Conservation (phyloP, 2,113 vertebrate species). For the Otocyon megalotis region DNA sequence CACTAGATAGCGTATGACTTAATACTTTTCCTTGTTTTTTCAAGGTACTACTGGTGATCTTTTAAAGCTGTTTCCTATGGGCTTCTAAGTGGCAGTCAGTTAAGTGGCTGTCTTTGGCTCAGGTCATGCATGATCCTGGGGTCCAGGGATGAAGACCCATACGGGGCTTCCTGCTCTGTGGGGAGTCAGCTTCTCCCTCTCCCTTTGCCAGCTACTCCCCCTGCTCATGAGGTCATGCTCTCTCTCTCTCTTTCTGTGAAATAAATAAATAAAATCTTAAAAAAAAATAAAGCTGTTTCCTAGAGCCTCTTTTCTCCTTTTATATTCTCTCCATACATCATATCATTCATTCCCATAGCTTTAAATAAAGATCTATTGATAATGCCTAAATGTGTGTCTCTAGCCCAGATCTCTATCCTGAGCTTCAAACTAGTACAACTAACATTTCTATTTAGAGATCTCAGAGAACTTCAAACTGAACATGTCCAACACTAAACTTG, state of each 20-base stretch:
- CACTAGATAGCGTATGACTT: not conserved
- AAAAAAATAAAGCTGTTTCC: not conserved
- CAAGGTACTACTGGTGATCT: not conserved
- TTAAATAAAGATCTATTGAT: not conserved
- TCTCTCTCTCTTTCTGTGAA: too few species aligned
- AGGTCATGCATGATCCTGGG: too few species aligned
- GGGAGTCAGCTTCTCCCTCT: too few species aligned
- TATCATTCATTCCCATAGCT: not conserved
- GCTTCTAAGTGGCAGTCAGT: too few species aligned
- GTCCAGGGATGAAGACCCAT: too few species aligned
- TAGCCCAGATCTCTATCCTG: not conserved
- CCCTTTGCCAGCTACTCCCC: too few species aligned
- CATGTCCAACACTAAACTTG: not conserved
- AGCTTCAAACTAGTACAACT: constrained; percentile 5
- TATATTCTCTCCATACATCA: not conserved
- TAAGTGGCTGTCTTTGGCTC: too few species aligned
- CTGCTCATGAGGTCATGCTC: too few species aligned
- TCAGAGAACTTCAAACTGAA: constrained; percentile 5
- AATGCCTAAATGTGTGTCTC: not conserved
- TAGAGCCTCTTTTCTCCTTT: not conserved
- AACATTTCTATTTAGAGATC: not conserved
- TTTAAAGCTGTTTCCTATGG: not conserved
- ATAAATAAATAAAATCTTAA: too few species aligned
- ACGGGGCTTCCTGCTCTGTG: too few species aligned
- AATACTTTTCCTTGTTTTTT: not conserved